A percentile compares a stretch with the other conserved stretches of the same genome.
Evolutionary conservation across 2,113 vertebrate species (phyloP).

Genomic region (Corythaixoides concolor): DNA sequence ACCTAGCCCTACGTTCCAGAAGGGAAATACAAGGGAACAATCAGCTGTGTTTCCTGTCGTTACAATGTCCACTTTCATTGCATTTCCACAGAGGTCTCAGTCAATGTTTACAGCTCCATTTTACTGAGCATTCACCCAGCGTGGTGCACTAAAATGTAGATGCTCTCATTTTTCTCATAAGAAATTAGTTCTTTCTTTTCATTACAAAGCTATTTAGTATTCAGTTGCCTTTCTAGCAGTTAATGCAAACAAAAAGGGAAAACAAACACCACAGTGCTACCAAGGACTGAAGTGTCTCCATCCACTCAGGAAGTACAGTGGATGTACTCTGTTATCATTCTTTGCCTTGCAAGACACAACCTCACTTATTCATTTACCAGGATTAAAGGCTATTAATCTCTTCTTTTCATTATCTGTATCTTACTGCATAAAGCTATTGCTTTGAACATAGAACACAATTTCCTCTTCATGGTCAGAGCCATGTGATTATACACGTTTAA

Average conservation of each 20-base stretch:
- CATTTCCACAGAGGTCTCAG: background rate
- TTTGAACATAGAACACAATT: background rate
- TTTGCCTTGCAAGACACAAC: background rate
- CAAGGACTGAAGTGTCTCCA: background rate
- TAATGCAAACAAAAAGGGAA: background rate
- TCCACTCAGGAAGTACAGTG: background rate
- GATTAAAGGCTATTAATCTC: background rate
- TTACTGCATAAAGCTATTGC: background rate
- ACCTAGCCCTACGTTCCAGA: background rate
- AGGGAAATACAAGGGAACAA: background rate
- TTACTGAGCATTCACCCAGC: background rate
- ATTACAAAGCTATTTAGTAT: background rate
- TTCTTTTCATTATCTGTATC: background rate
- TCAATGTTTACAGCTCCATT: background rate
- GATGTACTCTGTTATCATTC: background rate
- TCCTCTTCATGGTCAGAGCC: background rate
- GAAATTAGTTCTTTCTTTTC: background rate
- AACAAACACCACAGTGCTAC: background rate
- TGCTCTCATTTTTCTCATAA: background rate
- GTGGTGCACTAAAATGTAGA: background rate
- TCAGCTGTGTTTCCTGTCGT: background rate
- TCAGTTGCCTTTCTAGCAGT: background rate
- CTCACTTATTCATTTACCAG: background rate
- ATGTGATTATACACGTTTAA: background rate
- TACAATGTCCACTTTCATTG: background rate